Conservation (phyloP, 2,113 vertebrate species). For the Bubalus kerabau region DNA sequence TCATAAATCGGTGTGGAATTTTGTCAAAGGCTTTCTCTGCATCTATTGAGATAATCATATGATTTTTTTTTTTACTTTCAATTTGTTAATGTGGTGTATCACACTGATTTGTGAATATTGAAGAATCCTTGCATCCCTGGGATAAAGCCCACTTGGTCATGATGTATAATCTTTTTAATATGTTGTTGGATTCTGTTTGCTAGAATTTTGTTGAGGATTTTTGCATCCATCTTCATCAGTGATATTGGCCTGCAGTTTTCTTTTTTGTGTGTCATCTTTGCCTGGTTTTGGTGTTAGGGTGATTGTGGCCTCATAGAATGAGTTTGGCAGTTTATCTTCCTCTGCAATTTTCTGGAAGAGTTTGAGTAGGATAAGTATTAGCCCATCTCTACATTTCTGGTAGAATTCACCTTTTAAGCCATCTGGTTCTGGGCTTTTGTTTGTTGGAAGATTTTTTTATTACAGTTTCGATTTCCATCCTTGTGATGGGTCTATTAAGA, state of each 20-base stretch:
- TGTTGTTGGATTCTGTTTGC: background rate
- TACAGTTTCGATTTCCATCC: accelerated
- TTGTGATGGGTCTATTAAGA: background rate
- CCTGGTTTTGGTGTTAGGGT: background rate
- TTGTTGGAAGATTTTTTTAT: background rate
- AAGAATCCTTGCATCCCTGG: background rate
- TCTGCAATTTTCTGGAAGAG: background rate
- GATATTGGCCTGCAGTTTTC: background rate
- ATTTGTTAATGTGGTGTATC: background rate
- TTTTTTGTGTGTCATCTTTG: background rate
- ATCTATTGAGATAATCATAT: background rate
- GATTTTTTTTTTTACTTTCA: background rate
- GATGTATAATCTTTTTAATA: background rate
- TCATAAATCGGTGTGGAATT: background rate
- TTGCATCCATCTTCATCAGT: background rate
- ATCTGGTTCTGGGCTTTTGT: background rate
- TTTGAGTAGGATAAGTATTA: background rate
- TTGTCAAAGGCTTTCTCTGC: background rate
- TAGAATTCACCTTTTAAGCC: background rate
- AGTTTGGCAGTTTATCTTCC: background rate
- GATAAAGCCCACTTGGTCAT: background rate
- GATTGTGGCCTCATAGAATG: background rate
- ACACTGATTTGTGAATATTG: background rate
- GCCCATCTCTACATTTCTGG: background rate
- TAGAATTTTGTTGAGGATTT: background rate